A percentile compares a stretch with the other conserved stretches of the same genome.
Evolutionary conservation across 2,888 invertebrate genomes (phyloP).

Genomic region (Drosophila demipolita): DNA sequence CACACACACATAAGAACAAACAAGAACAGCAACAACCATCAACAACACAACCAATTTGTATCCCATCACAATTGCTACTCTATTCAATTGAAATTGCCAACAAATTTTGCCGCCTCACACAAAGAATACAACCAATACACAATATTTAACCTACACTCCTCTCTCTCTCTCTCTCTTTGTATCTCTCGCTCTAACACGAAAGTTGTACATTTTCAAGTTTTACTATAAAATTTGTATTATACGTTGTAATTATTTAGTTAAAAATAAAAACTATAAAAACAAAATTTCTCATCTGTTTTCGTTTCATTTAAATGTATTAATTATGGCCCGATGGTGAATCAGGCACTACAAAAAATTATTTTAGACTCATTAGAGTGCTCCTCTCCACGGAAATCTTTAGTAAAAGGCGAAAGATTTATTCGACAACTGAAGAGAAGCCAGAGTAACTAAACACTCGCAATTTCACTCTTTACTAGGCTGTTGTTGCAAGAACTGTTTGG

Average conservation of each 20-base stretch:
- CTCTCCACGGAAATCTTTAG: slow-evolving; percentile 92
- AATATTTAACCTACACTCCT: neutral
- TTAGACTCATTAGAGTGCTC: slow-evolving; percentile 90
- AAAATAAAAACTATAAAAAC: slow-evolving; percentile 58
- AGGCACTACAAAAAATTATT: slow-evolving; percentile 74
- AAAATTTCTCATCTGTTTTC: accelerated
- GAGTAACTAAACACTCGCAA: slow-evolving; percentile 81
- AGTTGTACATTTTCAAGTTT: slow-evolving; percentile 69
- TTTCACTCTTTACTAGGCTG: neutral
- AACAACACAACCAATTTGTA: slow-evolving; percentile 4
- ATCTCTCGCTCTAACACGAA: slow-evolving; percentile 22
- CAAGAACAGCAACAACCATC: neutral
- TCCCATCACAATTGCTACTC: slow-evolving; percentile 3
- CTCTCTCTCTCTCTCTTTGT: neutral
- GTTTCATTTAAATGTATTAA: slow-evolving; percentile 10
- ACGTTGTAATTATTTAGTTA: slow-evolving; percentile 76
- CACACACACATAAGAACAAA: slow-evolving; percentile 56
- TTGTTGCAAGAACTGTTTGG: slow-evolving; percentile 38
- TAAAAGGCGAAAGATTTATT: slow-evolving; percentile 92
- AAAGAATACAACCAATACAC: slow-evolving; percentile 22
- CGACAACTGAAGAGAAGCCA: slow-evolving; percentile 89
- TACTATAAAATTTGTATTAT: slow-evolving; percentile 77
- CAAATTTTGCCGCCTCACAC: slow-evolving; percentile 9
- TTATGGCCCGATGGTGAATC: slow-evolving; percentile 61
- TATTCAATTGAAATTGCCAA: neutral